Base-by-base conservation (phyloP, 37 sponge, comb jelly and placozoan genomes). In the Amphimedon queenslandica region DNA sequence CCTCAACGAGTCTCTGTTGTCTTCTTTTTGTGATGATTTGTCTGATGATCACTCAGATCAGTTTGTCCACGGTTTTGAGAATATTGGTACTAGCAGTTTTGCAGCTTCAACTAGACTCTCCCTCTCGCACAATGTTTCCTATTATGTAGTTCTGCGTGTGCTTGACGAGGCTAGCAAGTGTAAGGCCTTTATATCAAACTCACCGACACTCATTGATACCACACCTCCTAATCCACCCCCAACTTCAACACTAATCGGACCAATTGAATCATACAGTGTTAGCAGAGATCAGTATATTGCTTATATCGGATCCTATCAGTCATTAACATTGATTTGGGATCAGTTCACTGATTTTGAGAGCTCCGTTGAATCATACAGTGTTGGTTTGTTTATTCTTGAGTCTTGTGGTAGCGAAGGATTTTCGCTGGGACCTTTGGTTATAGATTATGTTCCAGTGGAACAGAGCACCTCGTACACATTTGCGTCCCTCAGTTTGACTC, bases 81-180 rank as follows among this genome's bases (percentile, higher is more conserved):
- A 66, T 63, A 64, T 77, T 42, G 75, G 41, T 23, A 16, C 73
- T 35, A 74, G 77, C 55, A 87, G 81, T 24, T 3, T 55, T 33
- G 78, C 70, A 5, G 37, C 42, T 16, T 23, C 31, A 56, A 43
- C 63, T 0, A 68, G 41, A 13, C 58, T 90, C 3, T 29, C 57
- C 39, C 85, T 94, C 13, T 16, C 64, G 1, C 74, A 86, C n/a
- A 85, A 82, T 36, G 47, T 63, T 0, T 67, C 80, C 0, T 94
- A 94, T 72, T 94, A 80, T 57, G 77, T 87, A 28, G 67, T 80
- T 43, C 40, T 94, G 37, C 63, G 95, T 74, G 91, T 78, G 4
- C 37, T 90, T 1, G 95, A 94, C 58, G 67, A 88, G 51, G 84
- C 91, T 0, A 58, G 71, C 16, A 79, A 87, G 34, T 94, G 95